Percentiles rank a stretch among this genome's conserved stretches.
Evolutionary conservation across 2,888 invertebrate species (phyloP).

Genomic region (Caenorhabditis wallacei): DNA sequence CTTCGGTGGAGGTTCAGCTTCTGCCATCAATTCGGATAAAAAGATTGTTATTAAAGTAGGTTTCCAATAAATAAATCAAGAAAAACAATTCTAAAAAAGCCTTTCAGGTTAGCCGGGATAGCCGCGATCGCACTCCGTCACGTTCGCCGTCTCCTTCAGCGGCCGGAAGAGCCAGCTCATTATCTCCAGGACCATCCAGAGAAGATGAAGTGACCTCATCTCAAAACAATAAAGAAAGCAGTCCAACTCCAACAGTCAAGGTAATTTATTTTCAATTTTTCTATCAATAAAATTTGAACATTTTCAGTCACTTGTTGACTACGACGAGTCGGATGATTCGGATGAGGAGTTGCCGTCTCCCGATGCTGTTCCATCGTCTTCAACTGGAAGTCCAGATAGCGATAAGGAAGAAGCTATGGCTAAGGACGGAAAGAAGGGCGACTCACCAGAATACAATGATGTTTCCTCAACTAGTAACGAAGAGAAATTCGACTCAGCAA

Average conservation of each 20-base stretch:
- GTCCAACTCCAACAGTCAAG: constrained; percentile 58
- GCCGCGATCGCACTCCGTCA: constrained; percentile 62
- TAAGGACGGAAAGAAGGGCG: constrained; percentile 29
- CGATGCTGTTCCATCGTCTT: constrained; percentile 71
- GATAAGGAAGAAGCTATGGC: constrained; percentile 51
- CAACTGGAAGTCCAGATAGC: constrained; percentile 70
- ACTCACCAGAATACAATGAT: constrained; percentile 63
- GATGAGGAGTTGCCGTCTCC: constrained; percentile 65
- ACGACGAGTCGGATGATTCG: constrained; percentile 74
- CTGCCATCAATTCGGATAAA: constrained; percentile 50
- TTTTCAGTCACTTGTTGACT: constrained; percentile 73
- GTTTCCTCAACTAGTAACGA: constrained; percentile 64
- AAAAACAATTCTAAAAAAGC: constrained; percentile 33
- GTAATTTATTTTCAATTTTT: constrained; percentile 14
- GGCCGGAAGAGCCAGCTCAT: constrained; percentile 54
- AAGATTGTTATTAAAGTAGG: constrained; percentile 74
- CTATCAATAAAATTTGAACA: background rate
- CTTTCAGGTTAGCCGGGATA: constrained; percentile 60
- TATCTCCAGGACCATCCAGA: constrained; percentile 64
- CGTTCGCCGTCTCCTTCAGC: constrained; percentile 63
- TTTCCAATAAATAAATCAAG: background rate
- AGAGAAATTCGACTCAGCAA: constrained; percentile 35
- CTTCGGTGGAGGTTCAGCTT: constrained; percentile 50
- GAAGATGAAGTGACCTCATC: constrained; percentile 76
- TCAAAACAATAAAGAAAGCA: constrained; percentile 64